These are phyloP conservation scores for Ibidorhyncha struthersii DNA, from an alignment of 2,113 vertebrate genomes.

Conservation along the genomic window DNA sequence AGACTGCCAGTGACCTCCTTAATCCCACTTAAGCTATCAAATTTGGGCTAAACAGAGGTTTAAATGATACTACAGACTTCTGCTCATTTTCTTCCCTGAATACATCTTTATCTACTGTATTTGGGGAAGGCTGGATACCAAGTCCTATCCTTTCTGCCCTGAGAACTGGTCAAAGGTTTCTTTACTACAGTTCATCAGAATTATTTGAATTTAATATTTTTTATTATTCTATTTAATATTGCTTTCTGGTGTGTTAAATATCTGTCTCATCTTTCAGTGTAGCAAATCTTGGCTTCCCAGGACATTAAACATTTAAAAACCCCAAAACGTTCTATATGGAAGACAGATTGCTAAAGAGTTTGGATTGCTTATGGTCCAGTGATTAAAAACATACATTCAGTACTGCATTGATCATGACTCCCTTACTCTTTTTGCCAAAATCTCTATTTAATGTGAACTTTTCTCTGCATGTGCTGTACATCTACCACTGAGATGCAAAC, in stretches of 20 bases:
- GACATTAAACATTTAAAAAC: not conserved
- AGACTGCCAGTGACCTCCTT: not conserved
- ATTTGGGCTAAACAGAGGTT: not conserved
- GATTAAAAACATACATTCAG: conserved; percentile 17
- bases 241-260: not conserved
- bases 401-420: not conserved
- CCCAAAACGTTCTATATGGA: not conserved
- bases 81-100: not conserved
- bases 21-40: not conserved
- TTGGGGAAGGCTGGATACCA: not conserved
- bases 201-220: not conserved
- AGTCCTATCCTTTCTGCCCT: not conserved
- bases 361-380: not conserved
- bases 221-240: no score
- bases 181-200: not conserved
- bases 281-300: not conserved
- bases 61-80: not conserved
- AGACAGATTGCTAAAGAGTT: not conserved
- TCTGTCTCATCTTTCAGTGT: not conserved
- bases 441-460: not conserved
- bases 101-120: not conserved
- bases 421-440: not conserved
- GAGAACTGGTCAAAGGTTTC: not conserved
- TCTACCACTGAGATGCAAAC: not conserved
- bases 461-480: not conserved